phyloP scores from a whole-genome alignment of 2,797 vertebrate genomes.

The Stomatorhinus walkeri region DNA sequence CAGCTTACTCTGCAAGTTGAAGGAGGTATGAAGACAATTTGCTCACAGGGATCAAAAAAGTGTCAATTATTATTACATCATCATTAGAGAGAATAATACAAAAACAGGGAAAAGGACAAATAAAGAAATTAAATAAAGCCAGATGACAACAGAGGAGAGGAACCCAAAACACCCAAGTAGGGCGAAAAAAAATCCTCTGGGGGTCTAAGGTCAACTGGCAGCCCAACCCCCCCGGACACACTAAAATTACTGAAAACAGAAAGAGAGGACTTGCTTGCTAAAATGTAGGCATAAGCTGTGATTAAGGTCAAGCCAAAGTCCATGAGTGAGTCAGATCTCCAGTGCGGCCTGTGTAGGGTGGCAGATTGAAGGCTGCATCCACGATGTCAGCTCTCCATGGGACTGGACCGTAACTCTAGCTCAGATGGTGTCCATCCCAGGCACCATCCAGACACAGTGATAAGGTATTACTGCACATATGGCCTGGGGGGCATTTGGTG shows the following conservation, averaged over 20 bases:
- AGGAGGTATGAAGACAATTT: background rate
- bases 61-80: background rate
- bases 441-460: background rate
- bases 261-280: background rate
- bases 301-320: background rate
- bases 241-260: background rate
- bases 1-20: background rate
- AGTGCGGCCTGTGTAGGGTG: background rate
- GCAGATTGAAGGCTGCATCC: background rate
- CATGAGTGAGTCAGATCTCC: background rate
- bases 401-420: background rate
- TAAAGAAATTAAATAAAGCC: background rate
- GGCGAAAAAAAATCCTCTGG: background rate
- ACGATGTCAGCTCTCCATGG: background rate
- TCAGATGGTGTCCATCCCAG: background rate
- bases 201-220: background rate
- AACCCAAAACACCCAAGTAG: background rate
- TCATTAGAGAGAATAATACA: background rate
- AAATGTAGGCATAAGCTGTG: background rate
- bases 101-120: background rate
- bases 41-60: background rate
- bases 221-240: background rate
- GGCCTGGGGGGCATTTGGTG: background rate
- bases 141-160: background rate
- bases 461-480: background rate